Percentiles rank a stretch among this genome's conserved stretches.
phyloP scores from a whole-genome alignment of 2,888 invertebrate genomes.

The Chloroclystis v-ata region DNA sequence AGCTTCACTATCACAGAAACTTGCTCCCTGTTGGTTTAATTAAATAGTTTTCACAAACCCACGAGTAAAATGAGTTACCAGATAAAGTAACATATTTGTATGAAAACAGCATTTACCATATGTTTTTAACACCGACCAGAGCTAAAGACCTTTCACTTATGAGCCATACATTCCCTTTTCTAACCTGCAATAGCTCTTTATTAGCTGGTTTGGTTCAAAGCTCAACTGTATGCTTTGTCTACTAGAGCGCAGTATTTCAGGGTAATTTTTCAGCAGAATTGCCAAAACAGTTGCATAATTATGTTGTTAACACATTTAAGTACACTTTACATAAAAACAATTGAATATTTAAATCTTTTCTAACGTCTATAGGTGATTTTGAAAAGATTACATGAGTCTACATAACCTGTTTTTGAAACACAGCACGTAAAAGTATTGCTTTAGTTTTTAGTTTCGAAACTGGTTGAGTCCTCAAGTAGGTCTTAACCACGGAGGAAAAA shows the following conservation, averaged over 20 bases:
- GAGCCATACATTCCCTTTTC: constrained; percentile 14
- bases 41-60: too few species aligned
- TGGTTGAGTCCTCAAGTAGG: background rate
- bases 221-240: background rate
- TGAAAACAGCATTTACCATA: background rate
- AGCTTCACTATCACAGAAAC: too few species aligned
- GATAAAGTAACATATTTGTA: background rate
- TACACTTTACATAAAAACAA: constrained; percentile 35
- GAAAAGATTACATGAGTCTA: constrained; percentile 17
- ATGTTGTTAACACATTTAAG: constrained; percentile 32
- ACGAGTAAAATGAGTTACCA: too few species aligned
- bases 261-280: constrained; percentile 48
- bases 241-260: constrained; percentile 40
- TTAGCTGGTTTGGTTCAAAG: constrained; percentile 28
- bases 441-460: background rate
- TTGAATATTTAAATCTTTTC: constrained; percentile 18
- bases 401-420: constrained; percentile 6
- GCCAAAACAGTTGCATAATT: constrained; percentile 37
- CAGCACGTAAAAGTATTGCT: background rate
- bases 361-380: constrained; percentile 10
- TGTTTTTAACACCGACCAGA: constrained; percentile 43
- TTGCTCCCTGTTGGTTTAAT: too few species aligned
- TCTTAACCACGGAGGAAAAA: too few species aligned
- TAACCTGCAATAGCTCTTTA: constrained; percentile 32
- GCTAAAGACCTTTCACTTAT: constrained; percentile 28